Evolutionary conservation across 2,888 invertebrate genomes (phyloP), one percentile per base, ranked within the genome.

Genomic region (Blomia tropicalis): DNA sequence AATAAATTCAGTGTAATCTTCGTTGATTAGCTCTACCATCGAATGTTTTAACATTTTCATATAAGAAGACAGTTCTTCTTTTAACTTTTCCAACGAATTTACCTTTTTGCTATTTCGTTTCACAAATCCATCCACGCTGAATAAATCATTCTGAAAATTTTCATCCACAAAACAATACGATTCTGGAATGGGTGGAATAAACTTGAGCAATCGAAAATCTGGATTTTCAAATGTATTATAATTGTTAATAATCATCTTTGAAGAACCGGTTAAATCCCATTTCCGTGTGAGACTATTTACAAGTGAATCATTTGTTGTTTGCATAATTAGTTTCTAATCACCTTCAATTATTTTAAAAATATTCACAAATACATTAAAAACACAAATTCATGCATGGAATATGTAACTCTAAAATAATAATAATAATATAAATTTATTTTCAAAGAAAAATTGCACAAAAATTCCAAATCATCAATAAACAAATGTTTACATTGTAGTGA

Each of bases 1-100:
- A 4, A 96, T 92, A 76, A 96, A 96, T 73, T 95, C 92, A 2
- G 90, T 91, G 72, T 96, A 98, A 73, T 98, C 95, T 72, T 90
- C 88, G 76, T 96, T 96, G 68, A 96, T 91, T 5, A 96, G 81
- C 74, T 96, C 93, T 68, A 95, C 88, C 88, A 96, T 91, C 17
- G 91, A 85, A 64, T 87, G 82, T 68, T 92, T 81, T 1, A 96
- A 77, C n/a, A 88, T 83, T 75, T 89, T 88, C 54, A 95, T 77
- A 74, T 93, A 95, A 23, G 85, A 78, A 3, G 88, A 87, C 68
- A 96, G 77, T 74, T 95, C 90, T 75, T 88, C 88, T 59, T 90
- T 80, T 75, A 95, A 81, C 14, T 82, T 82, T 73, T 93, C 92
- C 70, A 91, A 76, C 19, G 82, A 82, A 19, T 56, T 27, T 0